Evolutionary conservation across 2,888 invertebrate genomes (phyloP).

Genomic region (Nineta flava): DNA sequence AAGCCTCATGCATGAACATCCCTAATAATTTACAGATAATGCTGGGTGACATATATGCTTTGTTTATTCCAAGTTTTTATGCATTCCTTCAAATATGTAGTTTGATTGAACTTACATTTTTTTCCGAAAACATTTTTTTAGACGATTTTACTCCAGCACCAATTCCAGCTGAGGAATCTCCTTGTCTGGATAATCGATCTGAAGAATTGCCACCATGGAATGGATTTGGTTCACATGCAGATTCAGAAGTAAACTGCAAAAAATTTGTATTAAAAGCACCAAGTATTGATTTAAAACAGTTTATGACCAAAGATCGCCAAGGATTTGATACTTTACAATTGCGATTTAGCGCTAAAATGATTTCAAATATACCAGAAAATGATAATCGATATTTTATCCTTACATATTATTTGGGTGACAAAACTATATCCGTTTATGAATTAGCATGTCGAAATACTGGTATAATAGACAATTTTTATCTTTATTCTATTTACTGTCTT

Average conservation of each 20-base stretch:
- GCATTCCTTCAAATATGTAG: too few relatives aligned
- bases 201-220: conserved; percentile 70
- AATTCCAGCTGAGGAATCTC: conserved; percentile 27
- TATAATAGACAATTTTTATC: too few relatives aligned
- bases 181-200: conserved; percentile 15
- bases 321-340: conserved; percentile 62
- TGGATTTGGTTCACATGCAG: conserved; percentile 78
- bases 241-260: conserved; percentile 75
- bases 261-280: conserved; percentile 66
- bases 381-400: conserved; percentile 59
- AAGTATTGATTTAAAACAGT: conserved; percentile 61
- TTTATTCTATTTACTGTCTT: too few relatives aligned
- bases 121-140: too few relatives aligned
- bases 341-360: conserved; percentile 62
- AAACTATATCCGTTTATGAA: conserved; percentile 72
- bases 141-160: conserved; percentile 47
- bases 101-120: too few relatives aligned
- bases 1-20: too few relatives aligned
- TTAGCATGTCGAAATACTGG: conserved; percentile 58
- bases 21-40: too few relatives aligned
- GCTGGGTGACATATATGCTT: too few relatives aligned
- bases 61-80: too few relatives aligned
- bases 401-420: conserved; percentile 65
- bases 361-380: conserved; percentile 52
- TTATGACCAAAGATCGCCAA: conserved; percentile 61